Conservation (phyloP, 1,140 invertebrate species). For the Drosophila miranda region DNA sequence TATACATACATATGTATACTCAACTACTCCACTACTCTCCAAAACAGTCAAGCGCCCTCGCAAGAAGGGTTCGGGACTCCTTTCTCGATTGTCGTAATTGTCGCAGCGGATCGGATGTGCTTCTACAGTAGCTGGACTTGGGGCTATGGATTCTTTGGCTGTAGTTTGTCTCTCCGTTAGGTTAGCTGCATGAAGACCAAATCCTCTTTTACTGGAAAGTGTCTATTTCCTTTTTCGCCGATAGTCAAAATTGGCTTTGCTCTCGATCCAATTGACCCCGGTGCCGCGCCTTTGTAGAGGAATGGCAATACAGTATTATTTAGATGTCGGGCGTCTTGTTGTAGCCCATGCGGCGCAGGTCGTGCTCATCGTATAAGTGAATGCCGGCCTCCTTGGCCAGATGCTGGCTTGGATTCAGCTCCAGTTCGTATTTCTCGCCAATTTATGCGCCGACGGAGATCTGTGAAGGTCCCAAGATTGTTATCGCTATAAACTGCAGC, state of each 20-base stretch:
- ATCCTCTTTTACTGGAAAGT: slow-evolving; percentile 88
- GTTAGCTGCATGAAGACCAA: no score
- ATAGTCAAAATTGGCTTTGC: slow-evolving; percentile 96
- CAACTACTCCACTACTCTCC: no score
- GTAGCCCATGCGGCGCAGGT: slow-evolving; percentile 86
- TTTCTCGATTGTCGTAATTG: no score
- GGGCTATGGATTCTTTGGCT: no score
- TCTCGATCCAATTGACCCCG: slow-evolving; percentile 98
- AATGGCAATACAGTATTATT: slow-evolving; percentile 91
- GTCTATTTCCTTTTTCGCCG: slow-evolving; percentile 17
- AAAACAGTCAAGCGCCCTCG: no score
- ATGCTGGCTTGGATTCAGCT: slow-evolving; percentile 83
- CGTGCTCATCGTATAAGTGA: no score
- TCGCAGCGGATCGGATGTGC: no score
- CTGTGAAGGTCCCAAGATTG: slow-evolving; percentile 83
- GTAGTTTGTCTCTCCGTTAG: no score
- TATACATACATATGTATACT: no score
- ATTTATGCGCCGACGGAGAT: slow-evolving; percentile 88
- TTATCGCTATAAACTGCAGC: slow-evolving; percentile 84
- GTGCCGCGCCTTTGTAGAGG: slow-evolving; percentile 88
- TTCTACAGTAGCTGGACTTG: no score
- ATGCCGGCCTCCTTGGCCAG: slow-evolving; percentile 83
- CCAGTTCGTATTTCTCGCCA: slow-evolving; percentile 90
- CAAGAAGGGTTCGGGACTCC: no score
- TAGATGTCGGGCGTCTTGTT: slow-evolving; percentile 98